Evolutionary conservation across 2,797 vertebrate genomes (phyloP).

Genomic region (Smutsia gigantea): DNA sequence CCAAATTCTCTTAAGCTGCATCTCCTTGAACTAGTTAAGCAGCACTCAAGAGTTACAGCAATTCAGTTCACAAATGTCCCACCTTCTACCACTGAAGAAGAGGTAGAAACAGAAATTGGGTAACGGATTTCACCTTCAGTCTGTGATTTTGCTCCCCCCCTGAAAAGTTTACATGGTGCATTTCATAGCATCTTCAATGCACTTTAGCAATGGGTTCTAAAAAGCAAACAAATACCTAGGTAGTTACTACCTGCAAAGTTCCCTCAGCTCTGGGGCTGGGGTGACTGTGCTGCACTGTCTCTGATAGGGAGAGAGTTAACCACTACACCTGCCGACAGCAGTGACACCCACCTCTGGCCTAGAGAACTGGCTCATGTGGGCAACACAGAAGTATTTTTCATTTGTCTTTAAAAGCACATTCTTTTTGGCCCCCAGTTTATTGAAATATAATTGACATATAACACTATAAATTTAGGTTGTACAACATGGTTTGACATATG

Average conservation of each 20-base stretch:
- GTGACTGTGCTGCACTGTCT: neutral
- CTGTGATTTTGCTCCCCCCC: neutral
- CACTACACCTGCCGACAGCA: neutral
- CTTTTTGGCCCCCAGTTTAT: neutral
- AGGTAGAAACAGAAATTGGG: neutral
- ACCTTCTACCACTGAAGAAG: neutral
- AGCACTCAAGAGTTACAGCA: neutral
- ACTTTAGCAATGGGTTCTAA: neutral
- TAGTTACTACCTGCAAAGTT: neutral
- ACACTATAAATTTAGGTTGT: neutral
- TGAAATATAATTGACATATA: neutral
- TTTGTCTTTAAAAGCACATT: conserved; percentile 24
- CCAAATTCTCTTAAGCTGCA: neutral
- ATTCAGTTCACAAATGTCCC: neutral
- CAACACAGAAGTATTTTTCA: neutral
- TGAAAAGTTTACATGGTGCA: neutral
- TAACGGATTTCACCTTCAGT: neutral
- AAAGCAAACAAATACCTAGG: neutral
- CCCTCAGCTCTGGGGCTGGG: neutral
- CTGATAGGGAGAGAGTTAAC: neutral
- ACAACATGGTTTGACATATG: neutral
- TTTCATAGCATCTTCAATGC: neutral
- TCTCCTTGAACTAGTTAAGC: neutral
- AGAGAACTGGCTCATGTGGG: neutral
- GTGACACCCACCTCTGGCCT: neutral